Conservation (phyloP, 2,888 invertebrate species). For the Norana najaformis region DNA sequence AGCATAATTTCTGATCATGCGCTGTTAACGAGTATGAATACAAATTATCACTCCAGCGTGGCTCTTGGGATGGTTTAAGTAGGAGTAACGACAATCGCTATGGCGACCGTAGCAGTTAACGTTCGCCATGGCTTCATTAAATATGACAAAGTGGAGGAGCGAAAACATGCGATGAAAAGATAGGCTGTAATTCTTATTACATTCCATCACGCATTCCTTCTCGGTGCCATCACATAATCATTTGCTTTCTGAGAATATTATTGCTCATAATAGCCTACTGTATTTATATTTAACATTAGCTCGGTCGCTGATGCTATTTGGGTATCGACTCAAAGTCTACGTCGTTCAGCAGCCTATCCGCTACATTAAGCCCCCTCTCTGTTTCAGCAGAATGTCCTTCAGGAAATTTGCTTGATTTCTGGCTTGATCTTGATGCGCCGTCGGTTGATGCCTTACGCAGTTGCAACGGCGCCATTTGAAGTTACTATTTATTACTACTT, state of each 20-base stretch:
- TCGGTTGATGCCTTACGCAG: too few species aligned
- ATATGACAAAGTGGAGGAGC: background rate
- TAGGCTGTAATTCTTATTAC: background rate
- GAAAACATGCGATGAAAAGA: background rate
- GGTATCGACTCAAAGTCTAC: too few species aligned
- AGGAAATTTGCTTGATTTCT: too few species aligned
- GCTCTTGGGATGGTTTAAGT: background rate
- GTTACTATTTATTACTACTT: background rate
- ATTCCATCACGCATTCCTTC: background rate
- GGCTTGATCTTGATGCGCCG: too few species aligned
- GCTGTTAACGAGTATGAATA: background rate
- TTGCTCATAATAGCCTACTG: too few species aligned
- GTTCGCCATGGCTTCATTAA: background rate
- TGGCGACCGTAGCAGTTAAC: background rate
- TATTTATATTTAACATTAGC: too few species aligned
- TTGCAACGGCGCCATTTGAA: background rate
- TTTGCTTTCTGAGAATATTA: background rate
- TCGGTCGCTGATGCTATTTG: too few species aligned
- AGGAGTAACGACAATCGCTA: background rate
- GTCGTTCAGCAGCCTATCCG: too few species aligned
- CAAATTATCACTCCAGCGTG: background rate
- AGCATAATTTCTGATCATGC: background rate
- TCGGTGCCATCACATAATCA: background rate
- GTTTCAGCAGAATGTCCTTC: too few species aligned
- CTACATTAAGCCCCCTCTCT: too few species aligned